Evolutionary conservation across 2,888 invertebrate genomes (phyloP).

Genomic region (Drosophila acutilabella): DNA sequence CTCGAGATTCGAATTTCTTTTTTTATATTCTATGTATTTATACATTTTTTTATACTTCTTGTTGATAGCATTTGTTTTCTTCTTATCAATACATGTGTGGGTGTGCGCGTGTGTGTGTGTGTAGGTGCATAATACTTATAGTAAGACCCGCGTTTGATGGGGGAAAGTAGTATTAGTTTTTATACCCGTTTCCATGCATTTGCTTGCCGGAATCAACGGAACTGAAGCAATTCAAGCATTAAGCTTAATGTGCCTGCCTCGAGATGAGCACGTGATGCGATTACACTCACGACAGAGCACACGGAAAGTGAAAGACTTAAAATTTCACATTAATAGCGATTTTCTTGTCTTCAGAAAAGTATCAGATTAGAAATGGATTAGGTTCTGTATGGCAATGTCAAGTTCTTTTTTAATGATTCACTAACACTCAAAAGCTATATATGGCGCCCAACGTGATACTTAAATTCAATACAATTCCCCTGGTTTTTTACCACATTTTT

Average conservation of each 20-base stretch:
- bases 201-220: constrained; percentile 20
- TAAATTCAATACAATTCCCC: too few species aligned
- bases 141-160: too few species aligned
- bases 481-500: not conserved
- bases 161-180: constrained; percentile 16
- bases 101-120: not conserved
- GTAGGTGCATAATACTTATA: constrained; percentile 13
- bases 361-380: too few species aligned
- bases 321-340: not conserved
- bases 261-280: constrained; percentile 34
- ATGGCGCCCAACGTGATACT: constrained; percentile 1
- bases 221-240: constrained; percentile 31
- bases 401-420: not conserved
- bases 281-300: constrained; percentile 20
- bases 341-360: not conserved
- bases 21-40: not conserved
- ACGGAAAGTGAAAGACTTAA: constrained; percentile 10
- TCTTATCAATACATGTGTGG: constrained; percentile 11
- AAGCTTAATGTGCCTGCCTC: constrained; percentile 7
- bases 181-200: constrained; percentile 21
- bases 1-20: constrained; percentile 20
- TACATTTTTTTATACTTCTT: not conserved
- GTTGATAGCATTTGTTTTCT: constrained; percentile 9
- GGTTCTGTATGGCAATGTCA: too few species aligned
- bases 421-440: not conserved